Conservation (phyloP, 1,140 invertebrate genomes). For the Pogonomyrmex barbatus region DNA sequence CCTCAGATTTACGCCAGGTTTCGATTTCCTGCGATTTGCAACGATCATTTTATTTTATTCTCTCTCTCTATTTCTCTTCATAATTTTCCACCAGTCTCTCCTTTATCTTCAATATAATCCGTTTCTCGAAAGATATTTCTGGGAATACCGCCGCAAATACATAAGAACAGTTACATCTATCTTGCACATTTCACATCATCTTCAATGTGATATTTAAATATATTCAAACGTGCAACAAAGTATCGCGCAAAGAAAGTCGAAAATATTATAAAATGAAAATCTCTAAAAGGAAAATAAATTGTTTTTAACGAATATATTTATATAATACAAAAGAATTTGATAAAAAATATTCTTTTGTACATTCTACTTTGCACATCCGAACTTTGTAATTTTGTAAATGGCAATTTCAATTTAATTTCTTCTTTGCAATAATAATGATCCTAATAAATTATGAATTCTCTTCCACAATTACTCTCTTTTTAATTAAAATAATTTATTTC, state of each 20-base stretch:
- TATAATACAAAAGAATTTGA: neutral
- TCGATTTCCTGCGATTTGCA: slow-evolving; percentile 50
- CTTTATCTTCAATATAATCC: slow-evolving; percentile 62
- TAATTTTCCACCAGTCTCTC: slow-evolving; percentile 40
- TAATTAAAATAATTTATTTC: neutral
- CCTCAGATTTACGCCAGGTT: slow-evolving; percentile 72
- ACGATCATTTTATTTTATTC: slow-evolving; percentile 24
- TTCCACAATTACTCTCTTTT: neutral
- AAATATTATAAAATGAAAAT: slow-evolving; percentile 20
- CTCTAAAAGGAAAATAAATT: neutral
- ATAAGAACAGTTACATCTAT: slow-evolving; percentile 33
- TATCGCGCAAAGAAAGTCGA: neutral
- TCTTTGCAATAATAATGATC: neutral
- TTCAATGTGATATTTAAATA: slow-evolving; percentile 21
- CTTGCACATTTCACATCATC: neutral
- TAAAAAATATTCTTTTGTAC: neutral
- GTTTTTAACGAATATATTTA: neutral
- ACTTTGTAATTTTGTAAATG: neutral
- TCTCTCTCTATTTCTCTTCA: slow-evolving; percentile 39
- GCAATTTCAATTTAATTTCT: neutral
- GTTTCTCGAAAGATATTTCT: slow-evolving; percentile 53
- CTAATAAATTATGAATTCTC: neutral
- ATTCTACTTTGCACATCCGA: neutral
- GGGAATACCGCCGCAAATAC: slow-evolving; percentile 36
- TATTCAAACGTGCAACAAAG: neutral